These are phyloP conservation scores for Drosophila murphyi DNA, from an alignment of 1,140 invertebrate species.

Conservation along the genomic window DNA sequence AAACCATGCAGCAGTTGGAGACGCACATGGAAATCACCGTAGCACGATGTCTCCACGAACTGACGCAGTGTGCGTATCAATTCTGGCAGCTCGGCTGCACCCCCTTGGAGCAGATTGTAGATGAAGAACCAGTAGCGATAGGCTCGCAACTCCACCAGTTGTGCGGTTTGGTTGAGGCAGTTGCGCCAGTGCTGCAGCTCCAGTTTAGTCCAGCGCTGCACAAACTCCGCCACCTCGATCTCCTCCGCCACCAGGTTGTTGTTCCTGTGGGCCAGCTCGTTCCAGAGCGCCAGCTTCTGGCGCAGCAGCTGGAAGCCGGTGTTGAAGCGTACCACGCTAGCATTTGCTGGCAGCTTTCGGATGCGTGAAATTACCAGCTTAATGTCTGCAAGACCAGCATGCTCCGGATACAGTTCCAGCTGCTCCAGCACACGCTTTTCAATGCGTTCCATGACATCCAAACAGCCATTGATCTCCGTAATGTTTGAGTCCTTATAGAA, in stretches of 20 bases:
- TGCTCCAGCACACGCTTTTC: constrained; percentile 88
- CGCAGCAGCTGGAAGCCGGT: constrained; percentile 95
- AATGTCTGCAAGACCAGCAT: constrained; percentile 93
- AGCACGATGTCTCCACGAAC: constrained; percentile 93
- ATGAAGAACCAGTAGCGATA: constrained; percentile 96
- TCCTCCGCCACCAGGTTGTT: constrained; percentile 92
- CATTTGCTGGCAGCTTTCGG: constrained; percentile 90
- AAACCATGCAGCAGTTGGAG: constrained; percentile 89
- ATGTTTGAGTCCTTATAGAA: constrained; percentile 95
- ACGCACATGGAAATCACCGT: constrained; percentile 93
- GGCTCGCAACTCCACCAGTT: constrained; percentile 87
- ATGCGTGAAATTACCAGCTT: constrained; percentile 90
- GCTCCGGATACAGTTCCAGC: constrained; percentile 94
- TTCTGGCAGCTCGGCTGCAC: constrained; percentile 54
- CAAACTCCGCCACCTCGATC: constrained; percentile 90
- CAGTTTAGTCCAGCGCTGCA: constrained; percentile 95
- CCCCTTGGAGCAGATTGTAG: constrained; percentile 88
- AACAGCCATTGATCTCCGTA: constrained; percentile 90
- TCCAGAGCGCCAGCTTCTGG: constrained; percentile 94
- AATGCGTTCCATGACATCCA: constrained; percentile 88
- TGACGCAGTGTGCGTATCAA: constrained; percentile 88
- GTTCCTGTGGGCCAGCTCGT: constrained; percentile 93
- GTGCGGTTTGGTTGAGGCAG: constrained; percentile 88
- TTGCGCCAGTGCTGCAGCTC: constrained; percentile 95
- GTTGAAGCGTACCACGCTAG: constrained; percentile 94